Evolutionary conservation across 2,113 vertebrate species (phyloP).

Genomic region (Zingel zingel): DNA sequence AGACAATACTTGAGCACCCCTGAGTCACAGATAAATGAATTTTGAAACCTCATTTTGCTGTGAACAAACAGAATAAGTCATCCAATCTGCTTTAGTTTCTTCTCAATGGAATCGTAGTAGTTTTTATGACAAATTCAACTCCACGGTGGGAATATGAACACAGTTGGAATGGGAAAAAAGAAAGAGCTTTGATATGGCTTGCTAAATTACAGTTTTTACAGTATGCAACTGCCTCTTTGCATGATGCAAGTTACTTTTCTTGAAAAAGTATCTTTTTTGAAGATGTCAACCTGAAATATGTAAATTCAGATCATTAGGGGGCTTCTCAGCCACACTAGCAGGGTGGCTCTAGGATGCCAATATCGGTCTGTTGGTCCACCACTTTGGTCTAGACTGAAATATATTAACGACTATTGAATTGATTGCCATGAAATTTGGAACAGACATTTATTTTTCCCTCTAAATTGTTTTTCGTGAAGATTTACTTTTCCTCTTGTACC

Average conservation of each 20-base stretch:
- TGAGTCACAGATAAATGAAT: conserved; percentile 66
- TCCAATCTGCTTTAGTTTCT: conserved; percentile 50
- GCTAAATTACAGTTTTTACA: conserved; percentile 34
- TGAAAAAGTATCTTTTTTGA: not conserved
- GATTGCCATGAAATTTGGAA: not conserved
- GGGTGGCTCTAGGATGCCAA: not conserved
- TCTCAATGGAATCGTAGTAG: conserved; percentile 42
- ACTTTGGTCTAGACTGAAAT: not conserved
- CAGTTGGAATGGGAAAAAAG: conserved; percentile 46
- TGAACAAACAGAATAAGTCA: conserved; percentile 67
- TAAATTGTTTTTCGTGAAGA: not conserved
- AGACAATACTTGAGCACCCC: conserved; percentile 56
- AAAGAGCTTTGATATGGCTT: conserved; percentile 23
- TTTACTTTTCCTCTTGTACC: not conserved
- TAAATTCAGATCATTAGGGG: not conserved
- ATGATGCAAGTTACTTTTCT: not conserved
- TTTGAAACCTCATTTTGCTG: conserved; percentile 58
- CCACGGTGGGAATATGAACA: conserved; percentile 16
- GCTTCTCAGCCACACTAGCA: no score
- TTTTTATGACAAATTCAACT: conserved; percentile 49
- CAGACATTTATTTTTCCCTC: not conserved
- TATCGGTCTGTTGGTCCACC: no score
- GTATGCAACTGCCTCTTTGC: not conserved
- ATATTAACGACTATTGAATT: not conserved
- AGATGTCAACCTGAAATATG: not conserved